These are phyloP conservation scores for Podarcis muralis DNA, from an alignment of 2,113 vertebrate species.

Conservation along the genomic window DNA sequence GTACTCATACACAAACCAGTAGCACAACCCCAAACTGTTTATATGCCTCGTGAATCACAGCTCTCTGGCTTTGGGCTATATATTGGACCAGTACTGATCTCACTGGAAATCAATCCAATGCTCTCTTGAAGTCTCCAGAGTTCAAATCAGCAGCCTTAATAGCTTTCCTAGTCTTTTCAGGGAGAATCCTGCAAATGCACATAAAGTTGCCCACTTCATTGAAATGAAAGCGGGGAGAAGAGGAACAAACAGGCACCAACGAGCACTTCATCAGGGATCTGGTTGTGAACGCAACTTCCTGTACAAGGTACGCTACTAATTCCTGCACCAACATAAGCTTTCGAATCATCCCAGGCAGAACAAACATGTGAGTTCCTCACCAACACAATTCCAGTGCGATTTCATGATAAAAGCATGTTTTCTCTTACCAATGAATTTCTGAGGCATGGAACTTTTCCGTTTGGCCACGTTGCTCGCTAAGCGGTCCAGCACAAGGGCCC, in stretches of 20 bases:
- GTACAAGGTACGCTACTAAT: not conserved
- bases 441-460: slow-evolving; percentile 94
- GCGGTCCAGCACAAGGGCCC: slow-evolving; percentile 91
- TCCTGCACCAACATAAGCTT: not conserved
- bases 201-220: not conserved
- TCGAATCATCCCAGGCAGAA: not conserved
- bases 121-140: not conserved
- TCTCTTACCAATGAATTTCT: slow-evolving; percentile 94
- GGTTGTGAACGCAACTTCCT: not conserved
- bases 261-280: not conserved
- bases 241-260: not conserved
- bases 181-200: not conserved
- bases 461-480: slow-evolving; percentile 95
- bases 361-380: slow-evolving; percentile 22
- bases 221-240: not conserved
- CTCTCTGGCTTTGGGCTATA: not conserved
- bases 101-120: not conserved
- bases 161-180: not conserved
- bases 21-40: not conserved
- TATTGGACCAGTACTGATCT: not conserved
- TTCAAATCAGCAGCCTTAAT: not conserved
- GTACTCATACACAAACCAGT: not conserved
- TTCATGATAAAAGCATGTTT: slow-evolving; percentile 18
- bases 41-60: not conserved
- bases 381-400: slow-evolving; percentile 47